Conservation (phyloP, 2,113 vertebrate genomes). For the Tyrannus savana region DNA sequence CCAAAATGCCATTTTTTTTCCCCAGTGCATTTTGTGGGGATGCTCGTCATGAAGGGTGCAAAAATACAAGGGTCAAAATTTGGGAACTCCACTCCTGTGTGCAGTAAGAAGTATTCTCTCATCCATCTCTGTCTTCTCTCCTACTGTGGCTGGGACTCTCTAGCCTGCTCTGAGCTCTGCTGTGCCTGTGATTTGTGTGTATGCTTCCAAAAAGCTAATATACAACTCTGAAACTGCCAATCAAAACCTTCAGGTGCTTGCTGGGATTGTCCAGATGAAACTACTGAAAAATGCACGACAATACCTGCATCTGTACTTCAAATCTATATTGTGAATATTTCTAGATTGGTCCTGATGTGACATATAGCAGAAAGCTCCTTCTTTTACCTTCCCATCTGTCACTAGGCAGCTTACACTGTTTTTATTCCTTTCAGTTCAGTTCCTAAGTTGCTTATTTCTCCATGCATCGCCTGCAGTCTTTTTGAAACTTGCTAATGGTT, state of each 20-base stretch:
- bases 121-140: background rate
- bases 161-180: background rate
- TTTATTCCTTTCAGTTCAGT: background rate
- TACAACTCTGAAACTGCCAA: conserved; percentile 1
- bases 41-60: background rate
- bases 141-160: background rate
- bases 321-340: background rate
- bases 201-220: background rate
- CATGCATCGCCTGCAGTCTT: background rate
- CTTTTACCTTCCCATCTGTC: background rate
- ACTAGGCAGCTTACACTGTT: background rate
- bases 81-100: background rate
- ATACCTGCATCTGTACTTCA: background rate
- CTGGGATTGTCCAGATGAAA: background rate
- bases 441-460: background rate
- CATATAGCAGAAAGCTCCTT: background rate
- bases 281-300: background rate
- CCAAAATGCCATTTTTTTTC: background rate
- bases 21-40: background rate
- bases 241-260: background rate
- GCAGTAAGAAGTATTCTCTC: background rate
- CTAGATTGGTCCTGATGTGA: background rate
- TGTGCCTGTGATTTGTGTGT: conserved; percentile 31
- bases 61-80: background rate
- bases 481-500: background rate